Conservation (phyloP, 2,797 vertebrate genomes). For the Helarctos malayanus region DNA sequence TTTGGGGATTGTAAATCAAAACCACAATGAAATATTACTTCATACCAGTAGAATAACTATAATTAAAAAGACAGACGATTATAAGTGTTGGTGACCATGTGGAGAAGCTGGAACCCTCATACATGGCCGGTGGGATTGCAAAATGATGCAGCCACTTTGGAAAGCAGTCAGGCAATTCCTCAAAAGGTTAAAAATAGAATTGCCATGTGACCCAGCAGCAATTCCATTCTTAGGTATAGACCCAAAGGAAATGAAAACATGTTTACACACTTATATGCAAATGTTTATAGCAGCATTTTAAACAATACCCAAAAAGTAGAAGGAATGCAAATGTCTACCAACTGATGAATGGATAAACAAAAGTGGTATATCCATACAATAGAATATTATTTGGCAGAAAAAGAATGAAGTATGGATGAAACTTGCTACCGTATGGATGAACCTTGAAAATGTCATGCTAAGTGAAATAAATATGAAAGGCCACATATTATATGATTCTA, state of each 20-base stretch:
- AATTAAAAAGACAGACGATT: not conserved
- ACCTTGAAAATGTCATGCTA: not conserved
- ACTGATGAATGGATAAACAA: not conserved
- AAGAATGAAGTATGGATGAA: not conserved
- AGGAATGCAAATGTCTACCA: not conserved
- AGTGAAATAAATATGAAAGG: not conserved
- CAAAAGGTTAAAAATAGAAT: not conserved
- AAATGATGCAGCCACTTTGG: not conserved
- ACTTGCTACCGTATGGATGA: not conserved
- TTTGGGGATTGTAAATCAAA: not conserved
- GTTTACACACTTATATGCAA: not conserved
- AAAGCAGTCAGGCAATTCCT: not conserved
- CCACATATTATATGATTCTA: not conserved
- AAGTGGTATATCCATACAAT: not conserved
- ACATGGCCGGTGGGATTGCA: not conserved
- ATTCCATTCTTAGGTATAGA: not conserved
- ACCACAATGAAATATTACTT: not conserved
- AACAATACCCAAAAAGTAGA: not conserved
- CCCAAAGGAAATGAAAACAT: not conserved
- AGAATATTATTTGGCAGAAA: not conserved
- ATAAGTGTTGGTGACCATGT: not conserved
- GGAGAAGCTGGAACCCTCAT: not conserved
- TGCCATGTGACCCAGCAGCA: not conserved
- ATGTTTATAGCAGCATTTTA: not conserved
- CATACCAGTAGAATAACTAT: not conserved